Evolutionary conservation across 2,113 vertebrate genomes (phyloP), one percentile per base, ranked within the genome.

Genomic region (Ardeotis arabs): DNA sequence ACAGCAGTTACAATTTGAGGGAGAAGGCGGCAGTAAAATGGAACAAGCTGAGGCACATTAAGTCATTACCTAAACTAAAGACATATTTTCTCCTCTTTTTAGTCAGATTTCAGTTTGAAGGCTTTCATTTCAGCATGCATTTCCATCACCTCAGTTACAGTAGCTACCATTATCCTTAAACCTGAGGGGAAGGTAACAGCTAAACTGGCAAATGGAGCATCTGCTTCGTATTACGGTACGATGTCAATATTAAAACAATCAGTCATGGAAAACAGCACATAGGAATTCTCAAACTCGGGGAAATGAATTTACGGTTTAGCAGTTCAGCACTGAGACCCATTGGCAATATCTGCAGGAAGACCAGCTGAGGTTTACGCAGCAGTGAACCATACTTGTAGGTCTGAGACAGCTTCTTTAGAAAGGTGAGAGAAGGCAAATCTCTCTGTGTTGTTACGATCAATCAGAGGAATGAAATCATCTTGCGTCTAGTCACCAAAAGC

Each of bases 101-200:
- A 89, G 80, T 81, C 41, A n/a, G n/a, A 22, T 87, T 79, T 90
- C 84, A 73, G 10, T 63, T 85, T 1, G 7, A 90, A 91, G 39
- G 50, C 78, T 93, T 90, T 80, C 58, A 39, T 82, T 91, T 60
- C 85, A 47, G 73, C 39, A 12, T 69, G 74, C 58, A 24, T 87
- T 91, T 93, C 85, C 70, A 76, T 89, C 82, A 69, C 82, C 90
- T 91, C 37, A 7, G 55, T 86, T 88, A 80, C 73, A 89, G 62
- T 21, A 69, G 68, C 62, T 84, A 44, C 68, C 53, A 20, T 62
- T 45, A 58, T 49, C 72, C 56, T 85, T 79, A 76, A 69, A 83
- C 13, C 14, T 39, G 35, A 92, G 66, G 27, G 82, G 55, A 83
- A 94, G 77, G 67, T 53, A 84, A 55, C 70, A 84, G 56, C n/a